These are phyloP conservation scores for Macrophya annulata DNA, from an alignment of 2,888 invertebrate species.

Conservation along the genomic window DNA sequence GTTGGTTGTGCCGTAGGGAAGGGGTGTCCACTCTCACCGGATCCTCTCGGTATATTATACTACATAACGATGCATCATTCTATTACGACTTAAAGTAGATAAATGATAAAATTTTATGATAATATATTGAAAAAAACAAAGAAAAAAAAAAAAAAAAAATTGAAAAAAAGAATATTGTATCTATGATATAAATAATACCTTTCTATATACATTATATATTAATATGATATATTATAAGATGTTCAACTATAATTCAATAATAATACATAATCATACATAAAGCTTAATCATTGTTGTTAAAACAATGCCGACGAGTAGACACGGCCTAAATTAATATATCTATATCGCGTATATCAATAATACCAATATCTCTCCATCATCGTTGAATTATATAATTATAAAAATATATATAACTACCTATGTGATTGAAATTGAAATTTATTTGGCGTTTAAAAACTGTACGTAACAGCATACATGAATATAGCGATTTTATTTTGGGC, in stretches of 20 bases:
- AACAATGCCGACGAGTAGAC: slow-evolving; percentile 69
- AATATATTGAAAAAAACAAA: no score
- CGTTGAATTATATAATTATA: neutral
- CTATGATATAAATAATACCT: no score
- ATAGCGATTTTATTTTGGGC: neutral
- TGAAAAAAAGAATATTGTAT: neutral
- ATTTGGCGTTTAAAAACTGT: neutral
- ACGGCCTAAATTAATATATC: slow-evolving; percentile 70
- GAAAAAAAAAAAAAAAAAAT: no score
- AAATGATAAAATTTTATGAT: neutral
- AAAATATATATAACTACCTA: neutral
- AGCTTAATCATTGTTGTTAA: slow-evolving; percentile 50
- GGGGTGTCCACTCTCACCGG: no score
- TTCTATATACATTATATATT: slow-evolving; percentile 13
- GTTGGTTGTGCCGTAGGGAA: no score
- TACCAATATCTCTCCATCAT: neutral
- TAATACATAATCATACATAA: slow-evolving; percentile 8
- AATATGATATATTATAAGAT: slow-evolving; percentile 1
- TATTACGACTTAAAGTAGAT: neutral
- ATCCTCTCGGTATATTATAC: no score
- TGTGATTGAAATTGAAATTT: neutral
- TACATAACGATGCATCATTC: neutral
- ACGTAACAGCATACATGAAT: no score
- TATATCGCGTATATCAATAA: slow-evolving; percentile 16
- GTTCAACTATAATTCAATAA: neutral